Evolutionary conservation across 2,113 vertebrate species (phyloP), one percentile per base, ranked within the genome.

Genomic region (Gavia stellata): DNA sequence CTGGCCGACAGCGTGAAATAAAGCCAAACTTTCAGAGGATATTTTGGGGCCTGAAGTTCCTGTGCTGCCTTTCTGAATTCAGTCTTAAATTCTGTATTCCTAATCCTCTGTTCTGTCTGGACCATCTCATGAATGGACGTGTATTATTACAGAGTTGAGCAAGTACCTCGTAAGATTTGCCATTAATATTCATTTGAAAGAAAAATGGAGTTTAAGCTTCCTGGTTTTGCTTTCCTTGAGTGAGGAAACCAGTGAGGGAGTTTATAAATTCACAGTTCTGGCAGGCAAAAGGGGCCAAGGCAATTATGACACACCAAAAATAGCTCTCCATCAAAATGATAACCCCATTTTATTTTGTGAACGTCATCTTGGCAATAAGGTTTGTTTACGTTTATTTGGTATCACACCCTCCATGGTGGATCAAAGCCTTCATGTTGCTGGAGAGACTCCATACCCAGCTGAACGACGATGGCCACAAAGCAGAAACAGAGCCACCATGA

Each of bases 201-300:
- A 95, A 95, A 96, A 96, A 95, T 38, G 45, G 61, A 79, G 68
- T 85, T 92, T 68, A 84, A 94, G 80, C 58, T 92, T 93, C 88
- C 91, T 84, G 75, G 11, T 28, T 94, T 83, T 70, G 38, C 81
- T 90, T 74, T 77, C 62, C 62, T 86, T 13, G 13, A 91, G 63
- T 73, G 49, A 94, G n/a, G 68, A 89, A 72, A 67, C 34, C 13
- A 52, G 61, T 5, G 71, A 81, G 24, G 45, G 45, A 81, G 79
- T 91, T 96, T 77, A 89, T 77, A 95, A 81, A 95, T 67, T 59
- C 84, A 75, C n/a, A 49, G 4, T 58, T 90, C 58, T 52, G 84
- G 40, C 50, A 94, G 53, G 50, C 45, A 75, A 81, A 93, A 78
- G 38, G 50, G 50, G 88, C 65, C 25, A 71, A 61, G 26, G 67